These are phyloP conservation scores for Lingula anatina DNA, from an alignment of 2,888 invertebrate genomes.

Conservation along the genomic window DNA sequence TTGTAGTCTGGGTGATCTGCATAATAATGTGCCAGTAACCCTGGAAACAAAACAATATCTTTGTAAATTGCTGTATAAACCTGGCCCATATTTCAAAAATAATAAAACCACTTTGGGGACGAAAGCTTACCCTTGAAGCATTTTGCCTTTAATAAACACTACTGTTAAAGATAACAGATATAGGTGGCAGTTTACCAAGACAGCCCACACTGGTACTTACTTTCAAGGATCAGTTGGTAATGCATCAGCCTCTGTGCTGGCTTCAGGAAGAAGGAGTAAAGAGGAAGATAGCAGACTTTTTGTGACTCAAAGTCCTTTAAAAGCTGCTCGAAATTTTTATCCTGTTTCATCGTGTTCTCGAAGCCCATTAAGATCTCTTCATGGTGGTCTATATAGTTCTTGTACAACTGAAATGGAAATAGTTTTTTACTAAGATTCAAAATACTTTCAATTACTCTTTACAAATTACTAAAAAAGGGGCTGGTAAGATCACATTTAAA, in stretches of 20 bases:
- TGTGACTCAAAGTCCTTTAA: slow-evolving; percentile 76
- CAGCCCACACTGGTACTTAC: too few species aligned
- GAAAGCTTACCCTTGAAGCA: too few species aligned
- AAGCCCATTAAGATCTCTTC: slow-evolving; percentile 72
- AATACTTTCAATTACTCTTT: too few species aligned
- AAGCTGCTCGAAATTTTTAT: slow-evolving; percentile 65
- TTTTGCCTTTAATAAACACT: too few species aligned
- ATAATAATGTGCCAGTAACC: slow-evolving; percentile 66
- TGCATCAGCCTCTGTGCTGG: slow-evolving; percentile 81
- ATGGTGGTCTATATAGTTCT: slow-evolving; percentile 63
- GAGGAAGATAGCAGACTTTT: slow-evolving; percentile 77
- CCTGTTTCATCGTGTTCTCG: slow-evolving; percentile 71
- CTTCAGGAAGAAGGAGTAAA: slow-evolving; percentile 75
- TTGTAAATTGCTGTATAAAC: too few species aligned
- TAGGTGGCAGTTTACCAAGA: background rate
- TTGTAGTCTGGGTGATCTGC: slow-evolving; percentile 50
- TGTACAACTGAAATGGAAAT: slow-evolving; percentile 45
- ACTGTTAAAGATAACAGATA: background rate
- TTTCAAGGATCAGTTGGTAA: slow-evolving; percentile 71
- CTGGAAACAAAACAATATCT: slow-evolving; percentile 53
- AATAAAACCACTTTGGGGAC: too few species aligned
- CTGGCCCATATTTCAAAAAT: too few species aligned
- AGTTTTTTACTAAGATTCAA: too few species aligned
- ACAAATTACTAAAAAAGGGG: too few species aligned
- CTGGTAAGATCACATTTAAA: too few species aligned